Conservation (phyloP, 1,140 invertebrate genomes). For the Philotrypesis tridentata region DNA sequence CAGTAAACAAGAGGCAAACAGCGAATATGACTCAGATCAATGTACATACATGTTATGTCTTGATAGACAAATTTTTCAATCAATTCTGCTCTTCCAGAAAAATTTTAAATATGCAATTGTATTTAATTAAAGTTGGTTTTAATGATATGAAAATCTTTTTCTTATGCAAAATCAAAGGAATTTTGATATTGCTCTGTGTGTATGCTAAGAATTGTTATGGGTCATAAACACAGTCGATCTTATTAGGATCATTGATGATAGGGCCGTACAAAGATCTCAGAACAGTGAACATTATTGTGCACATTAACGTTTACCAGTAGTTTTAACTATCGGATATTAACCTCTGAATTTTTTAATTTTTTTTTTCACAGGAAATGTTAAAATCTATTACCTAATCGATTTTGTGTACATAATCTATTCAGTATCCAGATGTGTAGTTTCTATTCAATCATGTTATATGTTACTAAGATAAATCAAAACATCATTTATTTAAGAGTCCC, state of each 20-base stretch:
- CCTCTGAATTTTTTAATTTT: conserved; percentile 36
- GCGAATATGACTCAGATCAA: conserved; percentile 38
- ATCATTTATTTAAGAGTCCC: conserved; percentile 9
- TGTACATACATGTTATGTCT: conserved; percentile 34
- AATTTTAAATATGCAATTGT: conserved; percentile 35
- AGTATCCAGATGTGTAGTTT: conserved; percentile 58
- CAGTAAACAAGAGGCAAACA: conserved; percentile 33
- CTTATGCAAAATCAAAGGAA: conserved; percentile 17
- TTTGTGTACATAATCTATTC: conserved; percentile 58
- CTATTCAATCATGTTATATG: conserved; percentile 53
- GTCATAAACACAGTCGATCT: conserved; percentile 25
- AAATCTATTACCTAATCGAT: conserved; percentile 45
- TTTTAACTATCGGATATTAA: conserved; percentile 39
- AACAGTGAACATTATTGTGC: conserved; percentile 46
- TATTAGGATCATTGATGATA: conserved; percentile 44
- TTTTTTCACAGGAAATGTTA: conserved; percentile 6
- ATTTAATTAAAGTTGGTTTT: conserved; percentile 20
- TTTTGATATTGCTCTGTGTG: conserved; percentile 35
- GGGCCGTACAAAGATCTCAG: conserved; percentile 45
- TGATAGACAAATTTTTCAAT: conserved; percentile 16
- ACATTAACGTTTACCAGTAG: conserved; percentile 46
- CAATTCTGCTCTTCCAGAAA: conserved; percentile 41
- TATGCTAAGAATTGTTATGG: conserved; percentile 29
- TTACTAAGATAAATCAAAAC: conserved; percentile 23
- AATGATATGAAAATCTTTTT: conserved; percentile 14